Evolutionary conservation across 1,140 invertebrate genomes (phyloP).

Genomic region (Plectrocnemia conspersa): DNA sequence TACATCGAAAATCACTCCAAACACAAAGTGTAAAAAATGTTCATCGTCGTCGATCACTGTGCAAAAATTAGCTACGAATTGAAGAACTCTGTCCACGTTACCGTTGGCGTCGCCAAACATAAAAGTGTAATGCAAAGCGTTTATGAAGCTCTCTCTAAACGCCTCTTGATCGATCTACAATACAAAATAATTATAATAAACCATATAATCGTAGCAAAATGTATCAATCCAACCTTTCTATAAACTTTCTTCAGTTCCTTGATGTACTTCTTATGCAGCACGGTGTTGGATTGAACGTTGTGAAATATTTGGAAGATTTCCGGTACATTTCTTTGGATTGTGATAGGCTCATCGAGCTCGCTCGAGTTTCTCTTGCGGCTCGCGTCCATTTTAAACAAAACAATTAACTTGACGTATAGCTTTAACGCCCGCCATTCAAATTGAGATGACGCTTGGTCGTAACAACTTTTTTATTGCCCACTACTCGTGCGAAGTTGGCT

Average conservation of each 20-base stretch:
- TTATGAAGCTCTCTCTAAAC: slow-evolving; percentile 52
- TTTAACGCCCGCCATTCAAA: too few species aligned
- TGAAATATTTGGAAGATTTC: slow-evolving; percentile 54
- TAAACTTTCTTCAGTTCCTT: slow-evolving; percentile 57
- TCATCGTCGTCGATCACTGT: slow-evolving; percentile 52
- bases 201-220: background rate
- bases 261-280: slow-evolving; percentile 56
- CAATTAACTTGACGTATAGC: too few species aligned
- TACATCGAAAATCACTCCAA: slow-evolving; percentile 54
- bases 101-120: slow-evolving; percentile 59
- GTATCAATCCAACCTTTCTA: slow-evolving; percentile 42
- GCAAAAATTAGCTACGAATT: slow-evolving; percentile 63
- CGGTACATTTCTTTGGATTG: slow-evolving; percentile 40
- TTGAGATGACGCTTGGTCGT: too few species aligned
- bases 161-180: slow-evolving; percentile 47
- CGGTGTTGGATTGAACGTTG: slow-evolving; percentile 57
- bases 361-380: too few species aligned
- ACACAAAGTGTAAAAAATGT: slow-evolving; percentile 51
- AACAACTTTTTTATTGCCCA: too few species aligned
- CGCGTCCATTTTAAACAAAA: too few species aligned
- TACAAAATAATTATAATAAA: slow-evolving; percentile 6
- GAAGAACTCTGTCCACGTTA: slow-evolving; percentile 59
- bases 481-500: too few species aligned
- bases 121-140: slow-evolving; percentile 53
- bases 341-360: slow-evolving; percentile 18